Base-by-base conservation (phyloP, 2,113 vertebrate species). In the Cyanoramphus novaezelandiae region DNA sequence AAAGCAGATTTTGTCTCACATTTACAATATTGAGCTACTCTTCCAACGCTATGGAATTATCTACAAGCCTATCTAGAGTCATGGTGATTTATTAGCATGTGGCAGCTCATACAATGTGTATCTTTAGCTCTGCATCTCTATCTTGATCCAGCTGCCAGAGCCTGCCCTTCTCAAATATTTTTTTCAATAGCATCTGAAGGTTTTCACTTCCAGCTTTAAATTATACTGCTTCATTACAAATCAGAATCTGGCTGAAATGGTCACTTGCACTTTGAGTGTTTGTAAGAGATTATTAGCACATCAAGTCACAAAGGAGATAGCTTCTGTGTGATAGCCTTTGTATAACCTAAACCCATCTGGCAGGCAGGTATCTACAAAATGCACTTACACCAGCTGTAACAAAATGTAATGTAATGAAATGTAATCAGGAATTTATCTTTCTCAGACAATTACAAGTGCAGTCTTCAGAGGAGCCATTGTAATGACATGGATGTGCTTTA, bases 341-440 rank as follows among this genome's bases (percentile, higher is more conserved):
- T 17, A 44, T 19, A 86, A 68, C 68, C 59, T 46, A 65, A 31
- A 13, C 86, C 92, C 79, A 39, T 17, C 49, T 53, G 70, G 59
- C 82, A 91, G 80, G 44, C 81, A 96, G 95, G 81, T 53, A 92
- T 53, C 93, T 76, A 46, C 79, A 86, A 64, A 86, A 33, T 35
- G 67, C 75, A 46, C 68, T 63, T 55, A 47, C 52, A 92, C 65
- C 94, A 16, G 27, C 78, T 92, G 71, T 28, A 88, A 76, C 86
- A 86, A 95, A 94, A 71, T 57, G 83, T 47, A 94, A 71, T 57
- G 83, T 47, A 83, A 82, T 72, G 95, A 96, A 97, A 90, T 43
- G 62, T 94, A 95, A 97, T 97, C 82, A 95, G 93, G 92, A 97
- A 95, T 97, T 95, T 94, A 65, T 96, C 95, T 97, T 44, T 96